phyloP scores from a whole-genome alignment of 2,113 vertebrate genomes.

The Carassius gibelio region DNA sequence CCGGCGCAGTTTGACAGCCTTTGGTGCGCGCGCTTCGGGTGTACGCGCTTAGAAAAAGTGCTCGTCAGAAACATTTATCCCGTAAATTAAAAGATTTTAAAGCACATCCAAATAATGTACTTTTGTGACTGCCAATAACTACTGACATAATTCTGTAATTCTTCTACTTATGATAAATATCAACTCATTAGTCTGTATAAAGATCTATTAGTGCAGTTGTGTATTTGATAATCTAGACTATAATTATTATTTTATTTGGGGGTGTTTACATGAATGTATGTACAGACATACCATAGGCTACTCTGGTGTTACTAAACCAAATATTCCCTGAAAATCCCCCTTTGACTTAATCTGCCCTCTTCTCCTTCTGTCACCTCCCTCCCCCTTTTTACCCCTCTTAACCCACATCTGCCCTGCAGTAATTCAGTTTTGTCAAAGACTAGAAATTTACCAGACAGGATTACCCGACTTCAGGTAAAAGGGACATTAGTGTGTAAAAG shows the following conservation, averaged over 20 bases:
- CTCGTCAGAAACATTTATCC: no score
- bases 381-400: background rate
- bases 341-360: constrained; percentile 14
- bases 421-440: constrained; percentile 54
- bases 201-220: background rate
- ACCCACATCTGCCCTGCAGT: background rate
- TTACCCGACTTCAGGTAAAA: constrained; percentile 21
- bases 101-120: no score
- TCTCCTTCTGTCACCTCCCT: constrained; percentile 3
- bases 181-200: background rate
- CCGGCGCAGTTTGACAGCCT: no score
- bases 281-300: background rate
- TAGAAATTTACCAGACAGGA: constrained; percentile 39
- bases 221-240: background rate
- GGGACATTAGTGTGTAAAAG: constrained; percentile 1
- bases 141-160: background rate
- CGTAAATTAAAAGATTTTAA: no score
- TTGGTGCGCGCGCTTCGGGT: no score
- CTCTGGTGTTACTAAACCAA: background rate
- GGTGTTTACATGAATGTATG: background rate
- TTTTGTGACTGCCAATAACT: no score
- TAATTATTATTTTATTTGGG: background rate
- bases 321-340: constrained; percentile 10
- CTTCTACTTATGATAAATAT: background rate
- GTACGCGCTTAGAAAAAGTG: no score